Evolutionary conservation across 2,113 vertebrate genomes (phyloP).

Genomic region (Menura novaehollandiae): DNA sequence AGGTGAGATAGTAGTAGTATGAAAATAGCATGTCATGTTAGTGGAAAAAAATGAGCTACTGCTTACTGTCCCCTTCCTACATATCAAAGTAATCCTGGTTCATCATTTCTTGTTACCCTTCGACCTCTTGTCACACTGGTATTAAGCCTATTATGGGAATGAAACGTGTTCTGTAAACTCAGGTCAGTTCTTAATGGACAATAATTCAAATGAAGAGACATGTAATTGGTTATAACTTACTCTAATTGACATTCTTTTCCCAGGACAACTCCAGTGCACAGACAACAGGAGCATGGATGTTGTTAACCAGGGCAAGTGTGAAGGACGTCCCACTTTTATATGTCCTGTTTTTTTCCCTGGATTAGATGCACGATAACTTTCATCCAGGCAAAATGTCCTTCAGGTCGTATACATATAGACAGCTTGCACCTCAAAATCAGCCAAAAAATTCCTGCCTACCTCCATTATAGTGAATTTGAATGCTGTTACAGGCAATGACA

Average conservation of each 20-base stretch:
- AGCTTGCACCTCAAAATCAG: not conserved
- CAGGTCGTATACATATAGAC: not conserved
- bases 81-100: not conserved
- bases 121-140: not conserved
- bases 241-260: slow-evolving; percentile 51
- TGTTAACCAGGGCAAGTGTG: slow-evolving; percentile 21
- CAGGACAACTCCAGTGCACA: not conserved
- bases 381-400: not conserved
- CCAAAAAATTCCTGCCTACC: not conserved
- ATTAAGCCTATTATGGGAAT: not conserved
- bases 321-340: slow-evolving; percentile 19
- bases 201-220: slow-evolving; percentile 35
- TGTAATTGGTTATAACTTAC: slow-evolving; percentile 15
- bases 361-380: not conserved
- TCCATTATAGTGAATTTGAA: not conserved
- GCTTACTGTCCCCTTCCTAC: not conserved
- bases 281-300: not conserved
- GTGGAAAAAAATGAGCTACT: not conserved
- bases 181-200: slow-evolving; percentile 40
- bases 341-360: not conserved
- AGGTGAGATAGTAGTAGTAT: not conserved
- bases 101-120: not conserved
- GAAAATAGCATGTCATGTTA: not conserved
- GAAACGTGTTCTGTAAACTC: slow-evolving; percentile 31
- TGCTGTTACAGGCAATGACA: not conserved